Conservation (phyloP, 2,797 vertebrate species). For the Leptodactylus fallax region DNA sequence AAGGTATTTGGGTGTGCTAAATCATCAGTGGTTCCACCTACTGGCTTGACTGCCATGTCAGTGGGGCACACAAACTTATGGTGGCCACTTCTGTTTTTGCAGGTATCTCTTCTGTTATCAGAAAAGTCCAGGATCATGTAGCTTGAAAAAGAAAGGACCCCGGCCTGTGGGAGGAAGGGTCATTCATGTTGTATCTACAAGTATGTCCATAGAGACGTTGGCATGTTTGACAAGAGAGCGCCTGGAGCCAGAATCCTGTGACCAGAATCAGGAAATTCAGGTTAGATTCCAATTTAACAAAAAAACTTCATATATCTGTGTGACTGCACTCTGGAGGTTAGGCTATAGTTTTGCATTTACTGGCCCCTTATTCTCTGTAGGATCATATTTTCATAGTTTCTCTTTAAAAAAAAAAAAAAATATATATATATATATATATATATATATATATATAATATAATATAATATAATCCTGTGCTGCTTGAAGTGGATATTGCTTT, state of each 20-base stretch:
- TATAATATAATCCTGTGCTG: too few relatives aligned
- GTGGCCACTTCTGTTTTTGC: constrained; percentile 44
- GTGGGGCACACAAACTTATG: neutral
- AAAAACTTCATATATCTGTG: too few relatives aligned
- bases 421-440: too few relatives aligned
- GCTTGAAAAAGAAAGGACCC: constrained; percentile 79
- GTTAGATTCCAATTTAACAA: constrained; percentile 70
- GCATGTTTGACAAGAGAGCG: constrained; percentile 83
- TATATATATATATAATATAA: too few relatives aligned
- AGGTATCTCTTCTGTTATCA: constrained; percentile 93
- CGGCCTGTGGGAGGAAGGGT: constrained; percentile 76
- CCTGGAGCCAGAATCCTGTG: constrained; percentile 77
- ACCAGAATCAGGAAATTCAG: constrained; percentile 85
- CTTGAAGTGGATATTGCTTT: too few relatives aligned
- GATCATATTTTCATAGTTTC: too few relatives aligned
- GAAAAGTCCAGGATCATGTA: constrained; percentile 83
- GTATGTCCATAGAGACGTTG: constrained; percentile 79
- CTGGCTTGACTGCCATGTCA: too few relatives aligned
- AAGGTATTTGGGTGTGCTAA: constrained; percentile 76
- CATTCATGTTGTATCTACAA: constrained; percentile 85
- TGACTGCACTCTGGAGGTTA: too few relatives aligned
- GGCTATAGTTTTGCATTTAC: too few relatives aligned
- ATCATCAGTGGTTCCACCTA: neutral
- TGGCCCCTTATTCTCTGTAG: too few relatives aligned
- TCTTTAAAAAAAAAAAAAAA: too few relatives aligned